Percentiles rank a stretch among this genome's conserved stretches.
Evolutionary conservation across 2,113 vertebrate genomes (phyloP).

Genomic region (Urocolius indicus): DNA sequence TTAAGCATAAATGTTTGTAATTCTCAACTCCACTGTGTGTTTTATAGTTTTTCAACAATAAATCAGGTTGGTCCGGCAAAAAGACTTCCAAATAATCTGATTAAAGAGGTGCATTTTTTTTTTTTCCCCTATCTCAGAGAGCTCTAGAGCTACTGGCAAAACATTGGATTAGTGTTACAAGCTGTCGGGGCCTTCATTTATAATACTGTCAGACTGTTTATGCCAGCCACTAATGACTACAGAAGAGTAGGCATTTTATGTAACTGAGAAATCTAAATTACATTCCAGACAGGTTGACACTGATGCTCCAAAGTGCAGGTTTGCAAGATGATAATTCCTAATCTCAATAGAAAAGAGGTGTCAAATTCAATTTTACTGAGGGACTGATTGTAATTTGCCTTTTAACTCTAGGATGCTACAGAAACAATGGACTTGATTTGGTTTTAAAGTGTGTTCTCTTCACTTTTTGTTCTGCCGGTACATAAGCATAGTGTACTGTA

Average conservation of each 20-base stretch:
- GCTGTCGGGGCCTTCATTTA: constrained; percentile 24
- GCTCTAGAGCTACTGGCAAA: neutral
- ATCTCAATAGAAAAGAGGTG: constrained; percentile 67
- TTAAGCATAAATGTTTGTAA: neutral
- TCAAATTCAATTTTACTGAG: constrained; percentile 67
- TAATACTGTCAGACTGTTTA: constrained; percentile 52
- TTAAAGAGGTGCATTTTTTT: neutral
- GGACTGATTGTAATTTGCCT: constrained; percentile 57
- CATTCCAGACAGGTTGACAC: constrained; percentile 61
- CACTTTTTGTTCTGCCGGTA: neutral
- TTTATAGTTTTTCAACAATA: neutral
- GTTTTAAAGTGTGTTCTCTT: neutral
- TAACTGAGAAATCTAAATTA: constrained; percentile 63
- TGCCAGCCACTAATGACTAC: constrained; percentile 57
- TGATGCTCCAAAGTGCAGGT: constrained; percentile 44
- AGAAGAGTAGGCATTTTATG: constrained; percentile 39
- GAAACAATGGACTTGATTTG: constrained; percentile 14
- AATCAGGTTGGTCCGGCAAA: neutral
- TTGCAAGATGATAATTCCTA: constrained; percentile 66
- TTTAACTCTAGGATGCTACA: constrained; percentile 24
- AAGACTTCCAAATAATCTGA: neutral
- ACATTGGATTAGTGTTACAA: constrained; percentile 16
- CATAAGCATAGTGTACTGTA: neutral
- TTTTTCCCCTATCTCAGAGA: neutral
- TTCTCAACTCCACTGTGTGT: neutral